phyloP scores from a whole-genome alignment of 2,888 invertebrate species.

The Lasioglossum calceatum region DNA sequence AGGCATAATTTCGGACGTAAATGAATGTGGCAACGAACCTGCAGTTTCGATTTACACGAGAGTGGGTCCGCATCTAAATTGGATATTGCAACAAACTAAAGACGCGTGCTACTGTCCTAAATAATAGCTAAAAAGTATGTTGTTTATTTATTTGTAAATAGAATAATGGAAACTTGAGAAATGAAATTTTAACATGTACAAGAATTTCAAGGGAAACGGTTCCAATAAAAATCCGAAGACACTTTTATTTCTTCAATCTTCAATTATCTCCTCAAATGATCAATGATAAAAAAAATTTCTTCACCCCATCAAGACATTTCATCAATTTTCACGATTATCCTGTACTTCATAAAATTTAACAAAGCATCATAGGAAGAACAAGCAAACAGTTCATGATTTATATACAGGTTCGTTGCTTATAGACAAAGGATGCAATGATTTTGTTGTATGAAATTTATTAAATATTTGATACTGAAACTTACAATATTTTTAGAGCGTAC shows the following conservation, averaged over 20 bases:
- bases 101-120: constrained; percentile 86
- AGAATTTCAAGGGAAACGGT: neutral
- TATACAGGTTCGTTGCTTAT: neutral
- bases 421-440: neutral
- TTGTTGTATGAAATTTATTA: constrained; percentile 55
- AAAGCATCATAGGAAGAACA: neutral
- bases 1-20: constrained; percentile 86
- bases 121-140: constrained; percentile 51
- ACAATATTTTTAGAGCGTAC: constrained; percentile 41
- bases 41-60: constrained; percentile 85
- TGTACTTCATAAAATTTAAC: too few relatives aligned
- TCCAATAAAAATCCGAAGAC: neutral
- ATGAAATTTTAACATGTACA: neutral
- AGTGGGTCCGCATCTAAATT: constrained; percentile 85
- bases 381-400: neutral
- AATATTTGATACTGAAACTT: constrained; percentile 34
- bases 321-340: neutral
- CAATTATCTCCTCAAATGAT: neutral
- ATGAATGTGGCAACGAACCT: constrained; percentile 84
- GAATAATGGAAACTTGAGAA: neutral
- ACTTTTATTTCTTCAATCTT: neutral
- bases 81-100: constrained; percentile 86
- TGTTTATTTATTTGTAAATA: constrained; percentile 16
- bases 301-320: neutral
- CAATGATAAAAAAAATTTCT: neutral